Conservation (phyloP, 2,113 vertebrate species). For the Grus americana region DNA sequence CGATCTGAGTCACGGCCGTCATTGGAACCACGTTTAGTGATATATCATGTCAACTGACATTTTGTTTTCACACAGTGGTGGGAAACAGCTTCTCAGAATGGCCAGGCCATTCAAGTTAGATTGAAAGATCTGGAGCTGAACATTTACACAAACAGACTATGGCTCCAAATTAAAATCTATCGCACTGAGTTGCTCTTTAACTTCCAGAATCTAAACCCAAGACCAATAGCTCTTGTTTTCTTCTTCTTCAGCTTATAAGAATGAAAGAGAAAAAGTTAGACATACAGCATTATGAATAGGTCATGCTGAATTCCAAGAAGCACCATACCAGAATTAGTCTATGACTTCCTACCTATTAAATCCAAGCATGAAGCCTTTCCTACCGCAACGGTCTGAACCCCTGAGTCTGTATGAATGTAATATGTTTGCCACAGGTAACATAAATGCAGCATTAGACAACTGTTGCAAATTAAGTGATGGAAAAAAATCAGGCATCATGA, state of each 20-base stretch:
- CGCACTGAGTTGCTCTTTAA: not conserved
- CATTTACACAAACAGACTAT: accelerated
- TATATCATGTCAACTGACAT: accelerated
- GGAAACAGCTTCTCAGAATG: not conserved
- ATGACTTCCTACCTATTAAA: not conserved
- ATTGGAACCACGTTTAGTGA: accelerated
- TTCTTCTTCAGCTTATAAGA: not conserved
- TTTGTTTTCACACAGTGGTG: not conserved
- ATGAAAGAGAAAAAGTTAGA: not conserved
- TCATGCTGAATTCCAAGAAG: not conserved
- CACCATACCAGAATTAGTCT: not conserved
- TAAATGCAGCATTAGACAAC: not conserved
- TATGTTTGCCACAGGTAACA: not conserved
- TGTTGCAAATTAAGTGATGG: slow-evolving; percentile 33
- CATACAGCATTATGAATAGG: not conserved
- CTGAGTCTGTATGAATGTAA: not conserved
- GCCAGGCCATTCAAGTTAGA: not conserved
- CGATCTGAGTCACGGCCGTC: accelerated
- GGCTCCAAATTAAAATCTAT: not conserved
- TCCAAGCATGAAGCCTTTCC: not conserved
- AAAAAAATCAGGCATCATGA: not conserved
- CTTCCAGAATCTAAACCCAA: not conserved
- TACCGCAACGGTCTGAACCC: not conserved
- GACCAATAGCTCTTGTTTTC: not conserved
- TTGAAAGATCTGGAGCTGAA: not conserved